Percentiles rank a stretch among this genome's conserved stretches.
These are phyloP conservation scores for Columba livia DNA, from an alignment of 2,113 vertebrate genomes.

Conservation along the genomic window DNA sequence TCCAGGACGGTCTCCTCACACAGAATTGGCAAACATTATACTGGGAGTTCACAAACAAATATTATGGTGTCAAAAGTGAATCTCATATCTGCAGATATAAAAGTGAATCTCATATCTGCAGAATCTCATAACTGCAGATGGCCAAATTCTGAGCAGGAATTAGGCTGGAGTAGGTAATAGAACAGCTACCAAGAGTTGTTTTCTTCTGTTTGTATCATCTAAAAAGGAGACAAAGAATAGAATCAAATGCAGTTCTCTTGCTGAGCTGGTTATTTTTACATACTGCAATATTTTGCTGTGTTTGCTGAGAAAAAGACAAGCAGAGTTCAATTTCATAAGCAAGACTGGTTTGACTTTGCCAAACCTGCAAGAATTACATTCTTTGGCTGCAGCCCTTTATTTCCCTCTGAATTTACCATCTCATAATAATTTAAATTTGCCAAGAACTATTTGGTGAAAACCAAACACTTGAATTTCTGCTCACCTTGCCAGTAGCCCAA, in stretches of 20 bases:
- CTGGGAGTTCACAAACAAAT: neutral
- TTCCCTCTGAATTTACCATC: conserved; percentile 1
- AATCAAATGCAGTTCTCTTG: neutral
- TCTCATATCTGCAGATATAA: neutral
- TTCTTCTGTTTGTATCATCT: neutral
- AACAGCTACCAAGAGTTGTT: neutral
- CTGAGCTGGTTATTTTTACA: neutral
- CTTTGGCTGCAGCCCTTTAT: neutral
- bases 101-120: neutral
- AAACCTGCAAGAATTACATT: neutral
- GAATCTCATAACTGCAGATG: neutral
- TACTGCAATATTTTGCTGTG: neutral
- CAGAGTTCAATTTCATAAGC: neutral
- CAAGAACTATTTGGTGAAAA: conserved; percentile 57
- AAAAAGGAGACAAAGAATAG: conserved; percentile 4
- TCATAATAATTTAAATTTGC: conserved; percentile 38
- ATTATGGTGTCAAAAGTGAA: neutral
- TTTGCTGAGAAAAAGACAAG: conserved; percentile 32
- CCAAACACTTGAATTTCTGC: conserved; percentile 62
- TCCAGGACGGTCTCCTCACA: fast-evolving
- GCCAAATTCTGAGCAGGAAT: neutral
- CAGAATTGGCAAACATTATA: neutral
- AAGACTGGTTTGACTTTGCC: conserved; percentile 23
- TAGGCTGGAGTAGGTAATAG: neutral
- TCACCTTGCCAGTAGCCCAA: conserved; percentile 71